Evolutionary conservation across 2,888 invertebrate genomes (phyloP).

Genomic region (Lypha dubia): DNA sequence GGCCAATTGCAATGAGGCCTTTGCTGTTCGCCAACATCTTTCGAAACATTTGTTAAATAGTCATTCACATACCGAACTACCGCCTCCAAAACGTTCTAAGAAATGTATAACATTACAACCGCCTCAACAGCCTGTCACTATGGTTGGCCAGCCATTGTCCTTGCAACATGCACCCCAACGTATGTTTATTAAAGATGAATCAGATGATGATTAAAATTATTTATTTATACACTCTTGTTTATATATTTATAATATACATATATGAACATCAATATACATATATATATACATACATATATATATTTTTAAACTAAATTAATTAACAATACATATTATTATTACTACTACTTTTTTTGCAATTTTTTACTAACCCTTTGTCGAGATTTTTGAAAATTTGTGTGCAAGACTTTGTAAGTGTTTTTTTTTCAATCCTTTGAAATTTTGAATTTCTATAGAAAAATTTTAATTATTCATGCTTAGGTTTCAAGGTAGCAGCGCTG

Average conservation of each 20-base stretch:
- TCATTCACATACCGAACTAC: constrained; percentile 83
- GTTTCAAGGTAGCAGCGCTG: no score
- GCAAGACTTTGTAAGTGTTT: neutral
- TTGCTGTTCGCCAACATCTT: constrained; percentile 83
- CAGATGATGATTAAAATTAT: constrained; percentile 68
- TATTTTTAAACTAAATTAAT: constrained; percentile 54
- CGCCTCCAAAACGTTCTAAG: constrained; percentile 83
- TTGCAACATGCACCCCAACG: constrained; percentile 83
- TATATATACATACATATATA: neutral
- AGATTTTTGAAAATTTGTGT: constrained; percentile 62
- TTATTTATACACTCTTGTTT: constrained; percentile 53
- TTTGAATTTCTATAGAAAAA: no score
- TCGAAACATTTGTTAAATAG: constrained; percentile 83
- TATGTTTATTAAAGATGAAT: constrained; percentile 76
- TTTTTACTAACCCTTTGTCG: constrained; percentile 59
- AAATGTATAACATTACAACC: constrained; percentile 80
- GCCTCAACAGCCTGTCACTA: constrained; percentile 81
- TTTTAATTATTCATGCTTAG: no score
- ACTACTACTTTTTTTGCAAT: constrained; percentile 28
- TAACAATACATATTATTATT: constrained; percentile 25
- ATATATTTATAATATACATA: constrained; percentile 27
- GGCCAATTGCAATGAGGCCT: constrained; percentile 83
- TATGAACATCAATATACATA: constrained; percentile 39
- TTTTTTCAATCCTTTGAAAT: no score
- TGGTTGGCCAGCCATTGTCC: constrained; percentile 82